Base-by-base conservation (phyloP, 2,113 vertebrate genomes). In the Pampusana beccarii region DNA sequence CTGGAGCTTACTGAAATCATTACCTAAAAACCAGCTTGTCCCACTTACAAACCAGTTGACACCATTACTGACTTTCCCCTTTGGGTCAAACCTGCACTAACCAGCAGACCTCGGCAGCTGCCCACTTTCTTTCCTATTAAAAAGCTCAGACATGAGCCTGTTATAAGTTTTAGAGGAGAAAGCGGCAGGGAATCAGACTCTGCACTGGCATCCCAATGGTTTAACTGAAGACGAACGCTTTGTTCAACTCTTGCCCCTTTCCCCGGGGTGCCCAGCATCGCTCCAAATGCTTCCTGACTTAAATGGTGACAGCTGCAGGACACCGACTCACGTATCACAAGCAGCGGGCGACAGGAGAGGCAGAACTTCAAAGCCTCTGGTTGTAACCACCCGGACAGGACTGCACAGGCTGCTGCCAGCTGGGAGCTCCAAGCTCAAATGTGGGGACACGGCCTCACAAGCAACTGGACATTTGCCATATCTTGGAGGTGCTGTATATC, bases 351-450 rank as follows among this genome's bases (percentile, higher is more conserved):
- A 77, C 53, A 96, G 94, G 96, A 98, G 97, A 97, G 97, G 96
- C 97, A 96, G 88, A 86, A 98, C 98, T 98, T 98, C 98, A 98
- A 98, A 98, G 98, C 70, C 25, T 5, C 48, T 91, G 83, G 64
- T 64, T 84, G 95, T 72, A 97, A 70, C 97, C 97, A 95, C 95
- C 89, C 87, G 29, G 88, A 42, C 83, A 53, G 94, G 88, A 42
- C 83, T 50, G 94, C 95, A 80, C 26, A 26, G 71, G 95, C 94
- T 93, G 88, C 93, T 54, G 85, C 94, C 96, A 96, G 95, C 93
- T 95, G 97, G 94, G 78, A 93, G 75, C 95, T 97, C 94, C 73
- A 9, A 90, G 90, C 93, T 80, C 70, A 58, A 85, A 50, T 85
- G 71, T 51, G 73, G 74, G 88, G 88, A 93, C 6, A 2, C 46